Evolutionary conservation across 92 coral and sea anemone genomes (phyloP).

Genomic region (Parazoanthus darwini): DNA sequence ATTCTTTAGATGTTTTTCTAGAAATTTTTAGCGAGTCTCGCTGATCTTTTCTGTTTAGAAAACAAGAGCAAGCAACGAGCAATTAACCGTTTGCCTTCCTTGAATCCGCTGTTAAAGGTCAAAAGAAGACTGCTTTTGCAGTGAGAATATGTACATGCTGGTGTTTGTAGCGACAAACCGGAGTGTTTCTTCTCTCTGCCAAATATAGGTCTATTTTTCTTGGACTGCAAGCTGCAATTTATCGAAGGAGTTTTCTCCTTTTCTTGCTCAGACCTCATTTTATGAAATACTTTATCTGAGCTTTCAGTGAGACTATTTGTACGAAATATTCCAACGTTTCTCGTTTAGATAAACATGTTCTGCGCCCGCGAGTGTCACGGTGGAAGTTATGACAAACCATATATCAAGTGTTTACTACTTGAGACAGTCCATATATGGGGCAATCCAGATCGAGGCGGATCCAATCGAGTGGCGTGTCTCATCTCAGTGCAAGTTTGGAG

Average conservation of each 20-base stretch:
- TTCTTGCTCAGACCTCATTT: neutral
- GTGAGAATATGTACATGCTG: neutral
- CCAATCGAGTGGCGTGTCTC: neutral
- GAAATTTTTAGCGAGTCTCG: too few relatives aligned
- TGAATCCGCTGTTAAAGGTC: too few relatives aligned
- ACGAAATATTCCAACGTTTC: neutral
- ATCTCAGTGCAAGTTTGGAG: constrained; percentile 17
- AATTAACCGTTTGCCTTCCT: too few relatives aligned
- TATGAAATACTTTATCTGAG: neutral
- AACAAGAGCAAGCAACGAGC: neutral
- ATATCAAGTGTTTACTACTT: neutral
- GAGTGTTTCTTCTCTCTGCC: too few relatives aligned
- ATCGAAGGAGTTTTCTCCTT: neutral
- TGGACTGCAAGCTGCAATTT: neutral
- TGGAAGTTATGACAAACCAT: neutral
- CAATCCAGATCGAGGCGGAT: neutral
- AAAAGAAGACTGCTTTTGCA: too few relatives aligned
- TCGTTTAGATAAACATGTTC: neutral
- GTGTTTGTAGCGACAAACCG: too few relatives aligned
- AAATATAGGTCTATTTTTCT: too few relatives aligned
- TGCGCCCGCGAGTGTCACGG: neutral
- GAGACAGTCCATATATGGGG: neutral
- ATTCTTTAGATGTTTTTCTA: too few relatives aligned
- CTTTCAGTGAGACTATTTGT: too few relatives aligned
- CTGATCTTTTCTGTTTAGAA: neutral